Conservation (phyloP, 2,113 vertebrate species). For the Rhipidura dahli region DNA sequence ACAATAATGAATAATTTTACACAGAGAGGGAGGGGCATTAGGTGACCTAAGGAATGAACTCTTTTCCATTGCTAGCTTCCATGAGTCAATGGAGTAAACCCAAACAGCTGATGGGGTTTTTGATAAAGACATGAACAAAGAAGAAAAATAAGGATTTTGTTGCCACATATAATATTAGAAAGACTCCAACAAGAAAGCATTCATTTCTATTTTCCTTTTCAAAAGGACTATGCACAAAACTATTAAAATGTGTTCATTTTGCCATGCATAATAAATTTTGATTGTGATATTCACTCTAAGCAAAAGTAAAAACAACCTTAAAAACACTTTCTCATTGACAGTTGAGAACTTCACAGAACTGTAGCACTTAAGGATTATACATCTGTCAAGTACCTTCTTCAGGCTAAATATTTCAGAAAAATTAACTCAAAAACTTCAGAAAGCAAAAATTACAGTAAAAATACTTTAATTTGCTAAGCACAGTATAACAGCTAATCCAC, state of each 20-base stretch:
- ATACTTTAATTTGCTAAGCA: not conserved
- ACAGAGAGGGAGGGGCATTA: not conserved
- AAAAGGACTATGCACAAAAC: not conserved
- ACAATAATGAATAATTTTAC: not conserved
- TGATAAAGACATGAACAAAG: not conserved
- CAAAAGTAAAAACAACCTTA: not conserved
- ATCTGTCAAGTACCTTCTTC: not conserved
- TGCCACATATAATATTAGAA: not conserved
- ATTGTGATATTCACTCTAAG: not conserved
- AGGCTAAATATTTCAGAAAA: not conserved
- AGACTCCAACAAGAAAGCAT: rapidly evolving
- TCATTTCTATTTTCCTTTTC: not conserved
- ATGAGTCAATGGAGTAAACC: not conserved
- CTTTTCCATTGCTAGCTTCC: not conserved
- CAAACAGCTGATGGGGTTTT: not conserved
- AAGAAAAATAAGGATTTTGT: not conserved
- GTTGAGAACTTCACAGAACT: not conserved
- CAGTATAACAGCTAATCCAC: not conserved
- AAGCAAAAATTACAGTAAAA: not conserved
- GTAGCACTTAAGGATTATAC: not conserved
- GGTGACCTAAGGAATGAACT: not conserved
- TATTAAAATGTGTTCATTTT: not conserved
- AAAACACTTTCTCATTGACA: not conserved
- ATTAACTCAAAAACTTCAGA: not conserved
- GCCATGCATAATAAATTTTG: not conserved